Base-by-base conservation (phyloP, 2,888 invertebrate species). In the Acrobasis consociella region DNA sequence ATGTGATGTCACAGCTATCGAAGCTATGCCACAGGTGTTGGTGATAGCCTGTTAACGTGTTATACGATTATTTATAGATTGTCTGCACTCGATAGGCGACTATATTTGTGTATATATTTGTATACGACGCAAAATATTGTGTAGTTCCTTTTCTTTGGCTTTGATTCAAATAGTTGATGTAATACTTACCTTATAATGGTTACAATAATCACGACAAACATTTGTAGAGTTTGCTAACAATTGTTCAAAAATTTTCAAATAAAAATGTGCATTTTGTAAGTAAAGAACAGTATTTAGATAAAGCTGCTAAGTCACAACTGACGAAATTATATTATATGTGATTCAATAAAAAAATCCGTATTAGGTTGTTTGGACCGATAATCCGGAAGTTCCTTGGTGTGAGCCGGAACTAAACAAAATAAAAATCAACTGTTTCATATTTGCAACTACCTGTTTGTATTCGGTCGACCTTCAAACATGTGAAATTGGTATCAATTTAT, bases 1-100 rank as follows among this genome's bases (percentile, higher is more conserved):
- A 70, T 65, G 58, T 66, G 67, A 70, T 65, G 69, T 64, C 69
- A 69, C 62, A 49, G 50, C 51, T 10, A 56, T 38, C 56, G 56
- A 38, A 38, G 55, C 39, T 10, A 55, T 39, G 42, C 42, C 15
- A 55, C 31, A 49, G 50, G 50, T 59, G 22, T 61, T 49, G 46
- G 52, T 39, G 56, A 56, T 56, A 56, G 22, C 17, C 13, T 13
- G 13, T 42, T 16, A 17, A 13, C 38, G 42, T 42, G 22, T 56
- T 16, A 39, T 55, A 39, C 10, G 15, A 16, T 55, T 8, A 46
- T 46, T 46, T 46, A 46, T 46, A 46, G 46, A 46, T 46, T 42
- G n/a, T 11, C 13, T 46, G 46, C 5, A 13, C n/a, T 13, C 7
- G 46, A 13, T 13, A 46, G 46, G 3, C n/a, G 46, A 13, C 13